Percentiles rank a stretch among this genome's conserved stretches.
Conservation (phyloP, 2,888 invertebrate genomes). For the Campopleginae sp. region DNA sequence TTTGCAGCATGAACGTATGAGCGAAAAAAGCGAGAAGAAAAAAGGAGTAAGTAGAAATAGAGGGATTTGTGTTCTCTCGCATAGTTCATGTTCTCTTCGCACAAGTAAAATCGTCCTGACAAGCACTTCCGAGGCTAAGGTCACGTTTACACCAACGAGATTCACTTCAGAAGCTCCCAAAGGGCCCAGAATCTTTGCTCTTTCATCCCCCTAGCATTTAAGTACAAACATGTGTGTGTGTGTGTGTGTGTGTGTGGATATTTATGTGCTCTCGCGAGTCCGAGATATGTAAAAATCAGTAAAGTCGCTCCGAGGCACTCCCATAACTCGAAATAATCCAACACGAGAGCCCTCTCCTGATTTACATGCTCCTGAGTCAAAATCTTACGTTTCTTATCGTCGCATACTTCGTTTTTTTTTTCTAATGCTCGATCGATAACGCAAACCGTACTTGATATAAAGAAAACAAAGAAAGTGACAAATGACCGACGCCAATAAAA, state of each 20-base stretch:
- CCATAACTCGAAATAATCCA: constrained; percentile 61
- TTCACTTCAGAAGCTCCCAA: constrained; percentile 48
- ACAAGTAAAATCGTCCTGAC: constrained; percentile 24
- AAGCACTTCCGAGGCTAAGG: constrained; percentile 71
- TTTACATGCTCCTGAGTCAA: background rate
- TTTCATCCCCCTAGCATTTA: constrained; percentile 21
- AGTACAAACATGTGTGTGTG: constrained; percentile 2
- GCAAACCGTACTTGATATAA: background rate
- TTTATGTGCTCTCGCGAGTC: constrained; percentile 63
- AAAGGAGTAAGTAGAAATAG: background rate
- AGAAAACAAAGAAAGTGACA: background rate
- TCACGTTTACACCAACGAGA: constrained; percentile 69
- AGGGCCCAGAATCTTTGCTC: constrained; percentile 44
- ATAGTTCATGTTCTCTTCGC: constrained; percentile 20
- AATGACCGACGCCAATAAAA: background rate
- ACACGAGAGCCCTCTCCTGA: constrained; percentile 33
- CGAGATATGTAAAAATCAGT: constrained; percentile 62
- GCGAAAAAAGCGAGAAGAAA: constrained; percentile 19
- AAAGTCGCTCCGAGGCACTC: constrained; percentile 58
- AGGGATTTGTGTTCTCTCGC: constrained; percentile 44
- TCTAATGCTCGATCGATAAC: background rate
- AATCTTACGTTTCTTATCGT: background rate
- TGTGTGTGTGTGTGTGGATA: background rate
- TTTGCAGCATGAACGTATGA: constrained; percentile 44
- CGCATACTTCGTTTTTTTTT: too few relatives aligned